phyloP scores from a whole-genome alignment of 2,797 vertebrate species.

The Acrocephalus scirpaceus region DNA sequence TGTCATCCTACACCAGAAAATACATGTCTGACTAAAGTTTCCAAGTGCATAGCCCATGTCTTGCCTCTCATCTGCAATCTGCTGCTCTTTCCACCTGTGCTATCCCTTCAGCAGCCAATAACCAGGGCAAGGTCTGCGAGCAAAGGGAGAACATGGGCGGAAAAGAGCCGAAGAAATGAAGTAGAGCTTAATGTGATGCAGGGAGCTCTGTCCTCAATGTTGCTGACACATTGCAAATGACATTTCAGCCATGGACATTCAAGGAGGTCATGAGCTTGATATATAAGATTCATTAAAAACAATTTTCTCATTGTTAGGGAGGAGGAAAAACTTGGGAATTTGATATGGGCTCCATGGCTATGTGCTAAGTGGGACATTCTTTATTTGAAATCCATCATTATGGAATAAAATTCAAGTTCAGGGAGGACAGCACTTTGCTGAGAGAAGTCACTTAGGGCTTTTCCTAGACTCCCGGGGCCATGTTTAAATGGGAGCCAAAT shows the following conservation, averaged over 20 bases:
- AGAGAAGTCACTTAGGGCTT: background rate
- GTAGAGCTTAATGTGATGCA: background rate
- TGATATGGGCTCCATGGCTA: background rate
- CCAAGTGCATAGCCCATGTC: background rate
- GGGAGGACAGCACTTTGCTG: background rate
- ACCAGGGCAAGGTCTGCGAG: rapidly evolving
- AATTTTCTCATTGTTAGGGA: background rate
- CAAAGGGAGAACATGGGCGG: rapidly evolving
- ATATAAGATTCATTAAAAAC: background rate
- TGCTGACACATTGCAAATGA: background rate
- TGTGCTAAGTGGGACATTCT: background rate
- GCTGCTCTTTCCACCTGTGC: background rate
- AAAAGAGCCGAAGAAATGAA: background rate
- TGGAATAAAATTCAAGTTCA: background rate
- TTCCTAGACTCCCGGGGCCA: background rate
- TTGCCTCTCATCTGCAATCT: background rate
- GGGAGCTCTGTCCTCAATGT: background rate
- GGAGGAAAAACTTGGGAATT: background rate
- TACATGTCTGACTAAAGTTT: background rate
- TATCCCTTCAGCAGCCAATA: background rate
- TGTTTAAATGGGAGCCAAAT: rapidly evolving
- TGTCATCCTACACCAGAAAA: background rate
- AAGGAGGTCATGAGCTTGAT: background rate
- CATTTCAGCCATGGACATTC: background rate
- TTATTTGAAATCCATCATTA: background rate